Base-by-base conservation (phyloP, 2,888 invertebrate species). In the Mellilla xanthometata region DNA sequence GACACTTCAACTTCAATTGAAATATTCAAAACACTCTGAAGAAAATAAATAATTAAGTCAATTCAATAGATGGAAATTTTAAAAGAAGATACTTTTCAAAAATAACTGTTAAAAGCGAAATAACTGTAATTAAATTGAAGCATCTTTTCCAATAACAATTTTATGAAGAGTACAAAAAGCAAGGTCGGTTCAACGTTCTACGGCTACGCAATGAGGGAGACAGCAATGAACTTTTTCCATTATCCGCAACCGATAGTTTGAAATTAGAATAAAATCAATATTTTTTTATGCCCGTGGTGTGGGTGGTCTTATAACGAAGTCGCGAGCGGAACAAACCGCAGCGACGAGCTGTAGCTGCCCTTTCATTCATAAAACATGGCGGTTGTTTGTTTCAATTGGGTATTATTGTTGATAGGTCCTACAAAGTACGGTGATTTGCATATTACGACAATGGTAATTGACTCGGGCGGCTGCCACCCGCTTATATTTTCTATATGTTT, bases 361-460 rank as follows among this genome's bases (percentile, higher is more conserved):
- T 52, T 45, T 49, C 47, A 41, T 39, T 45, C 46, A 48, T 49
- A 49, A 58, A 56, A 56, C 58, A 52, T 50, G 51, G 45, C 48
- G 52, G 49, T 54, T 56, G 65, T 61, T 62, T 58, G 57, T 60
- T 52, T 53, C 64, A 65, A 72, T 74, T 66, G 68, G 67, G 58
- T 64, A 54, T 62, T 62, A 64, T 64, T 65, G 65, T 68, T 58
- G 53, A 58, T 62, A 58, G 56, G 49, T 55, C 61, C 62, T 52
- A 61, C 70, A 72, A 74, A 71, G 66, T 69, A 69, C 65, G 57
- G 58, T 54, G 56, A 75, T 76, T 72, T 76, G 67, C 75, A 72
- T 75, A 69, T 65, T 65, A 72, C 68, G 65, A 63, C 60, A 49
- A 36, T 41, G 29, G 50, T 49, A 50, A 52, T 52, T 52, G 64